Evolutionary conservation across 30 jellyfish, hydroid and myxozoan genomes (phyloP).

Genomic region (Pseudorhiza aurosa): DNA sequence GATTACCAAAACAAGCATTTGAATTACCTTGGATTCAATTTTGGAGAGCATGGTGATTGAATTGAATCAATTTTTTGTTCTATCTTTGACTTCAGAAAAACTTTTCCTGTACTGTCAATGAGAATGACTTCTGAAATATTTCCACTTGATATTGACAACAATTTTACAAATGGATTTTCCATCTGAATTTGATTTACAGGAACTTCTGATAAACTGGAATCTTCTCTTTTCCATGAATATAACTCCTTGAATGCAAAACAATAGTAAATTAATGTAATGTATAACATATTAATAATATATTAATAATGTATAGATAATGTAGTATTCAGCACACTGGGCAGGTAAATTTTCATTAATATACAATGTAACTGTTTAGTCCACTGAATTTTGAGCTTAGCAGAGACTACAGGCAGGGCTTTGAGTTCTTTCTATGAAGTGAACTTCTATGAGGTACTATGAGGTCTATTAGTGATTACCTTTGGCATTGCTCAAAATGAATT

Average conservation of each 20-base stretch:
- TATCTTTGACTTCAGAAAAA: constrained; percentile 7
- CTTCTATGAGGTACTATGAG: no score
- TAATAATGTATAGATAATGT: no score
- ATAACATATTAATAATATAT: no score
- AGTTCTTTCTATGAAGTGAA: no score
- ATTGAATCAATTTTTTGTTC: background rate
- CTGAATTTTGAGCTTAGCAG: no score
- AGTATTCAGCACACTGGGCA: no score
- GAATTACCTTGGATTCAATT: background rate
- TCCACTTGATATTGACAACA: background rate
- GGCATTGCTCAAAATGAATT: no score
- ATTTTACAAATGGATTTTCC: constrained; percentile 1
- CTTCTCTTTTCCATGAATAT: constrained; percentile 1
- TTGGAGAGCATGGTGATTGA: background rate
- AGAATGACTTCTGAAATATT: background rate
- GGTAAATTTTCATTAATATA: no score
- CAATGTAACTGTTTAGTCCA: no score
- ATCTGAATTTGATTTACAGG: background rate
- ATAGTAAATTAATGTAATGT: no score
- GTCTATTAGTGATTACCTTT: no score
- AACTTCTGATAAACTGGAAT: constrained; percentile 9
- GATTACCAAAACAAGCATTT: background rate
- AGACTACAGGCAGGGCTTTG: no score
- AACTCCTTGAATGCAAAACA: background rate
- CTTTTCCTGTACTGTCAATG: constrained; percentile 14